These are phyloP conservation scores for Sebastiscus albofasciatus DNA, from an alignment of 2,797 vertebrate species.

Conservation along the genomic window DNA sequence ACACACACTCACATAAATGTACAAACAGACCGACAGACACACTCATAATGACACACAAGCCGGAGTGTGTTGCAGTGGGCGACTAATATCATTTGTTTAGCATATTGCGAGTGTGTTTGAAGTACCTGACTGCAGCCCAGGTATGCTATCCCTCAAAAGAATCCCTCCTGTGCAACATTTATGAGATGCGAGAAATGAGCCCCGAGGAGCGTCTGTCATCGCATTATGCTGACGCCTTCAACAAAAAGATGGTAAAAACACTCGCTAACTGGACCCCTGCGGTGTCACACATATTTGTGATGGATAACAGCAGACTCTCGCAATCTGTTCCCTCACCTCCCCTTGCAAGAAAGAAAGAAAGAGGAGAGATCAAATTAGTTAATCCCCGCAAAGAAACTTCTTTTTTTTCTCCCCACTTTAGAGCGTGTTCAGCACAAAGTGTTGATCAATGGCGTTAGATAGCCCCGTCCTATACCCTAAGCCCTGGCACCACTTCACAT, in stretches of 20 bases:
- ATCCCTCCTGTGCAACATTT: constrained; percentile 30
- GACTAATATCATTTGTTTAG: constrained; percentile 17
- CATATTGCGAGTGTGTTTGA: constrained; percentile 20
- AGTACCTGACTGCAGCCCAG: not conserved
- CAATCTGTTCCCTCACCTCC: constrained; percentile 73
- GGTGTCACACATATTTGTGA: constrained; percentile 64
- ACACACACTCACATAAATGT: not conserved
- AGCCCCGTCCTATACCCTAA: constrained; percentile 45
- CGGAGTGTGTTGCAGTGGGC: not conserved
- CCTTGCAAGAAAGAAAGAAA: constrained; percentile 7
- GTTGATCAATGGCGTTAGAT: constrained; percentile 68
- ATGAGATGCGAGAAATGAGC: constrained; percentile 38
- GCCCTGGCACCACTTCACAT: constrained; percentile 65
- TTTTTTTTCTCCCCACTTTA: constrained; percentile 24
- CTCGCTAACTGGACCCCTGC: constrained; percentile 55
- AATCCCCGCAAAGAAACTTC: constrained; percentile 46
- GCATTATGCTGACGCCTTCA: constrained; percentile 65
- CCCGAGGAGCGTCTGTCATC: constrained; percentile 48
- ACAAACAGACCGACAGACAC: not conserved
- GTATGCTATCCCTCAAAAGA: constrained; percentile 22
- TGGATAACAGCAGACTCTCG: constrained; percentile 68
- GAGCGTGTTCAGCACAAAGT: constrained; percentile 73
- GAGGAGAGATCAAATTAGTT: constrained; percentile 62
- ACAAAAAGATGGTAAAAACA: constrained; percentile 54
- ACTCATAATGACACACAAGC: not conserved